These are phyloP conservation scores for Grus americana DNA, from an alignment of 2,113 vertebrate species.

Conservation along the genomic window DNA sequence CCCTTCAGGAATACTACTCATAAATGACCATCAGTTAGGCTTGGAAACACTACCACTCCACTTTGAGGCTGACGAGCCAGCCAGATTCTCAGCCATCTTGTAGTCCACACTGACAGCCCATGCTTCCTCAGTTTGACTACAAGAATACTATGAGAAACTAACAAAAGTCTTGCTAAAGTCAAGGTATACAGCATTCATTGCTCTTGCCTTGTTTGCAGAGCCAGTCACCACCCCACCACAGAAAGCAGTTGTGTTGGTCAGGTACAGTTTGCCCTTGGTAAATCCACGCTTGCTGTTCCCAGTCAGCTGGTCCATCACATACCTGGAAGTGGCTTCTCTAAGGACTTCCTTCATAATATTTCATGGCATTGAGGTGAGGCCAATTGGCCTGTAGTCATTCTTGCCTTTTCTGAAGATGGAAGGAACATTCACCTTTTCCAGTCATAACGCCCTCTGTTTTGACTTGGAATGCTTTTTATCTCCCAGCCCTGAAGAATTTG, in stretches of 20 bases:
- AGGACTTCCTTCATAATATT: neutral
- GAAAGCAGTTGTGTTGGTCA: neutral
- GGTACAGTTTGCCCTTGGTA: neutral
- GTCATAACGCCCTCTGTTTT: neutral
- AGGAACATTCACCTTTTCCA: neutral
- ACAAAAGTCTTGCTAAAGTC: neutral
- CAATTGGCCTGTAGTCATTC: neutral
- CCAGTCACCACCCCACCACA: fast-evolving
- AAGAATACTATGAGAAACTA: neutral
- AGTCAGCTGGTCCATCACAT: neutral
- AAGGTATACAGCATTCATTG: neutral
- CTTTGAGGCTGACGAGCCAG: neutral
- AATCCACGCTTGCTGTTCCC: neutral
- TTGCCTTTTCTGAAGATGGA: neutral
- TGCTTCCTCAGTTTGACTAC: neutral
- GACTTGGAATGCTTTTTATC: neutral
- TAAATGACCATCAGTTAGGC: neutral
- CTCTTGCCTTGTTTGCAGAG: neutral
- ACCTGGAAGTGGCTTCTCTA: neutral
- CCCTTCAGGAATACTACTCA: neutral
- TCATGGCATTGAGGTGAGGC: neutral
- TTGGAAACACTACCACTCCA: neutral
- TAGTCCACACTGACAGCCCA: neutral
- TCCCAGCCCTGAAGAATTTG: neutral
- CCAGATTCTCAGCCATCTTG: neutral